Evolutionary conservation across 2,113 vertebrate species (phyloP), one percentile per base, ranked within the genome.

Genomic region (Oryzias curvinotus): DNA sequence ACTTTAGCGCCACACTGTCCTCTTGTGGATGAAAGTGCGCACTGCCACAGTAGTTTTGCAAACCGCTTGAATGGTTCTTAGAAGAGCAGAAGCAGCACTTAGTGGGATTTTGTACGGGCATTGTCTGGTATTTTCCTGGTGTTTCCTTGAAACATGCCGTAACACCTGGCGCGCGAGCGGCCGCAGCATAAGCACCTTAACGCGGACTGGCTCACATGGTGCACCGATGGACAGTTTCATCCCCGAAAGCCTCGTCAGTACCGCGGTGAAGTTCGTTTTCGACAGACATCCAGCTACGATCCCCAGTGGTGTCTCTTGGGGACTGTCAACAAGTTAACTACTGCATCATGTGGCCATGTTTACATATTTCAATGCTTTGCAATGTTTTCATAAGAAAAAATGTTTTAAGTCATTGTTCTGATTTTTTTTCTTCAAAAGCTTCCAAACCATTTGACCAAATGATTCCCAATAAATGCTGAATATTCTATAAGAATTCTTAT

Each of bases 141-240:
- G 0, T 14, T 14, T 66, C 1, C 59, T 26, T 42, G 18, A 7
- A 25, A 8, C 5, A 21, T 47, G 7, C 25, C 17, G 14, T 41
- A 72, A 45, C 16, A 23, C n/a, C 46, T 51, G 67, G 36, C 1
- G 4, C 36, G 10, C 2, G 36, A 2, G 52, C 36, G 41, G 48
- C 44, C 51, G 3, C 26, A 19, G 48, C 52, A 54, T 61, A 60
- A 49, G 60, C 55, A 56, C 23, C 46, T 12, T 1, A 47, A 7
- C 8, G 52, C 49, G 28, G 49, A 16, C 42, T 54, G 26, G 5
- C 78, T 83, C 88, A 84, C 83, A 80, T 81, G 80, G 68, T 80
- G 81, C 36, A 43, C 53, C 70, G 21, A 58, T 62, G 65, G 63
- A 66, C 56, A 64, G 48, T 10, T 36, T 36, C 36, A 36, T 36